Evolutionary conservation across 2,888 invertebrate species (phyloP), one percentile per base, ranked within the genome.

Genomic region (Mythimna vitellina): DNA sequence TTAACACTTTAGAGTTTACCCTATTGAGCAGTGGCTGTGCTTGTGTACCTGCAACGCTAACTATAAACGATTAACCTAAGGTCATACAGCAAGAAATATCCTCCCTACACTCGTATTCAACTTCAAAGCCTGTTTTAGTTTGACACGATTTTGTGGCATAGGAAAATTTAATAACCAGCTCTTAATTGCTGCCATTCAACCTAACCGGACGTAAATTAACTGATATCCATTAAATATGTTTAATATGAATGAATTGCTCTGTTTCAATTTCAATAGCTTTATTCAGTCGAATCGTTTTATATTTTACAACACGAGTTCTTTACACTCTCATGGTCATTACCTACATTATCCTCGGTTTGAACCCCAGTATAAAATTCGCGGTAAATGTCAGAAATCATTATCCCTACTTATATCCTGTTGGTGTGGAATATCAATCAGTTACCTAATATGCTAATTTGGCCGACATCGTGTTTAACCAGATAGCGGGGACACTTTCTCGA

Each of bases 401-500:
- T 81, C 77, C 76, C 72, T 73, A 51, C 20, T 51, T 73, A 65
- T 78, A 73, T 80, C 86, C 76, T 86, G 80, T 69, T 80, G 61
- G 49, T 54, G 63, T 71, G 8, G 73, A 78, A 74, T 82, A 81
- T 82, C 81, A 85, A 83, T 81, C 83, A 86, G 86, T 93, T 94
- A 94, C 91, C 91, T 92, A 92, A 89, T 87, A 90, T 93, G 95
- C 90, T 91, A 94, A 94, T 93, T 87, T 86, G 90, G 73, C 89
- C 91, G 89, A 90, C 87, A 91, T 92, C 92, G 93, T 92, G 92
- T 88, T 86, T 89, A 91, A 87, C 90, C 91, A 92, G 91, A 93
- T 93, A 93, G 91, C 90, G 87, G 77, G 77, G 70, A 64, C 86
- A 93, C 95, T 95, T 95, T 95, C 95, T 92, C 93, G 91, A 78